Evolutionary conservation across 2,113 vertebrate species (phyloP), one percentile per base, ranked within the genome.

Genomic region (Malurus cyaneus): DNA sequence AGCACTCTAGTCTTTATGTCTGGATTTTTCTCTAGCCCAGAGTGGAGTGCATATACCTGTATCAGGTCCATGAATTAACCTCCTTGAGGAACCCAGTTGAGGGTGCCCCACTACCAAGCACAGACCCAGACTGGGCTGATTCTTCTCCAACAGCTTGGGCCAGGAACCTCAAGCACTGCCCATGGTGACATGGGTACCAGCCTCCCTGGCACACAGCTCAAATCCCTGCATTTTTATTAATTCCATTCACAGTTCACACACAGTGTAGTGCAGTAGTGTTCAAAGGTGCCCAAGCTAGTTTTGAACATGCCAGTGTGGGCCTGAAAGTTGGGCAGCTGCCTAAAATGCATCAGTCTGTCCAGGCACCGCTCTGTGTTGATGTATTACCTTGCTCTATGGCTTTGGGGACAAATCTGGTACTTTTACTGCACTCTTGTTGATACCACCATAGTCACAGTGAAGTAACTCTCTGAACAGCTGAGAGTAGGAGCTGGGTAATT

Each of bases 141-240:
- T 14, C 5, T 54, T n/a, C n/a, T 86, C 60, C 14, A 53, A 31
- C 6, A 64, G 12, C 41, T 81, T 26, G 12, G 59, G 31, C 19
- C 41, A 66, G 36, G 16, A 65, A 57, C 12, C 71, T 47, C 14
- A 12, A 44, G 25, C 21, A 26, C 12, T 73, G 39, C 10, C 49
- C 19, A 13, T 3, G 6, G 12, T 0, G 5, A 26, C 20, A 46
- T 0, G 0, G 11, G 29, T 52, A 49, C 24, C 61, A 46, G 24
- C 14, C n/a, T 79, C 3, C 0, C 17, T 41, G 20, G 18, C 26
- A 65, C 26, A 44, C 9, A 73, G 8, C 50, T 65, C 0, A 0
- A 15, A n/a, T 32, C 10, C 65, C 50, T 70, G 41, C 9, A 39
- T 65, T 78, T 89, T 61, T 42, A 23, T 65, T 39, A 50, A 23